Conservation (phyloP, 1,140 invertebrate genomes). For the Drosophila pruinosa region DNA sequence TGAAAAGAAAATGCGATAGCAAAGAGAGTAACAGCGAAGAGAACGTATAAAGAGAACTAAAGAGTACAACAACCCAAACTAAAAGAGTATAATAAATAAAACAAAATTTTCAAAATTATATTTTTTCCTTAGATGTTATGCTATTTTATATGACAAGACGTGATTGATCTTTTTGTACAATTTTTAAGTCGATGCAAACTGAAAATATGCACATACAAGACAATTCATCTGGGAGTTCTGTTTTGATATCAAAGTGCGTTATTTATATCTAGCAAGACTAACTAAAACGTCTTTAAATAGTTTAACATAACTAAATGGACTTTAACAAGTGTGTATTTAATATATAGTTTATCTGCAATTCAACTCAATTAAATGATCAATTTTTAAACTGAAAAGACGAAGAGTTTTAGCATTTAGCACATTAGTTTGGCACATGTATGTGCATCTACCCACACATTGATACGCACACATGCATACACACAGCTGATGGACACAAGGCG, state of each 20-base stretch:
- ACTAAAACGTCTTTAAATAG: too few relatives aligned
- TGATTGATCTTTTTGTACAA: too few relatives aligned
- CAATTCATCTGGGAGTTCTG: not conserved
- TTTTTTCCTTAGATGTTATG: too few relatives aligned
- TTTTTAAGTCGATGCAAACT: not conserved
- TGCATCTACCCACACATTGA: not conserved
- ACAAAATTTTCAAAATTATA: too few relatives aligned
- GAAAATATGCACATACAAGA: not conserved
- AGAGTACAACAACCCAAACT: not conserved
- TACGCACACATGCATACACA: not conserved
- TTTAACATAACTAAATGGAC: too few relatives aligned
- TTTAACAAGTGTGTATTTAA: not conserved
- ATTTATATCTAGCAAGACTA: not conserved
- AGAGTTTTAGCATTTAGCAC: not conserved
- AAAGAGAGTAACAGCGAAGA: not conserved
- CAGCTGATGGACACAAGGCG: slow-evolving; percentile 16
- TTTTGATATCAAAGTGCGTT: not conserved
- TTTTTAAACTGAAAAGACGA: too few relatives aligned
- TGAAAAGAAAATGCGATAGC: not conserved
- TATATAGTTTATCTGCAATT: too few relatives aligned
- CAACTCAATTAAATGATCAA: too few relatives aligned
- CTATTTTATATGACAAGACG: too few relatives aligned
- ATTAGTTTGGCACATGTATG: not conserved
- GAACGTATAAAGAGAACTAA: not conserved
- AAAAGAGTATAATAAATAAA: not conserved